Conservation (phyloP, 2,888 invertebrate genomes). For the Trachelus stipa region DNA sequence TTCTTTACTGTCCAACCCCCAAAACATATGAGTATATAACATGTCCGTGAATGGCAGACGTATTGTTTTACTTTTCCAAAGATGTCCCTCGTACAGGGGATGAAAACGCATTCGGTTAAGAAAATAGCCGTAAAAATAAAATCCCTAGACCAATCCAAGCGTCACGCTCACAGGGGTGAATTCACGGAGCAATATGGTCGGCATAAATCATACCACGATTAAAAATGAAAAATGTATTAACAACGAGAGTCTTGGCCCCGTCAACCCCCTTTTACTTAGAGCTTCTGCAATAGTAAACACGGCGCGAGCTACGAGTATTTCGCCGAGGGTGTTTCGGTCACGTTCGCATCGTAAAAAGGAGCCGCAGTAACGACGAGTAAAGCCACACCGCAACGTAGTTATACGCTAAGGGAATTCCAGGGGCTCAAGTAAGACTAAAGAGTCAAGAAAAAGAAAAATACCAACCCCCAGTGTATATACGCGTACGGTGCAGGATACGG, state of each 20-base stretch:
- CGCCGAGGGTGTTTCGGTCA: conserved; percentile 25
- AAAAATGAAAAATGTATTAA: conserved; percentile 52
- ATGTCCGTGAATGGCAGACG: not conserved
- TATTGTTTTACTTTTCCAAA: not conserved
- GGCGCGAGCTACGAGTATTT: conserved; percentile 28
- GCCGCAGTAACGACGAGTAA: conserved; percentile 31
- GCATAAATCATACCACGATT: conserved; percentile 50
- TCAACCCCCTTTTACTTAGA: conserved; percentile 28
- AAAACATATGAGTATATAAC: not conserved
- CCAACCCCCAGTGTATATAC: not conserved
- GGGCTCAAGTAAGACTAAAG: not conserved
- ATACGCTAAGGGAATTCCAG: not conserved
- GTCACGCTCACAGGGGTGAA: not conserved
- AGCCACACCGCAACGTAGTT: not conserved
- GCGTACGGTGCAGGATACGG: not conserved
- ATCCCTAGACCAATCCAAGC: not conserved
- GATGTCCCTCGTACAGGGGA: not conserved
- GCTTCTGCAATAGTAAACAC: conserved; percentile 42
- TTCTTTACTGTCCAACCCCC: not conserved
- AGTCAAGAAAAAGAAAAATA: not conserved
- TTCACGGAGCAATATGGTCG: conserved; percentile 4
- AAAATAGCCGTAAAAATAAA: not conserved
- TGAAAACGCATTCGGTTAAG: not conserved
- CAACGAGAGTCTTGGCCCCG: conserved; percentile 18
- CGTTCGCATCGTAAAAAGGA: conserved; percentile 43